Conservation (phyloP, 2,797 vertebrate genomes). For the Arremon brunneinucha region DNA sequence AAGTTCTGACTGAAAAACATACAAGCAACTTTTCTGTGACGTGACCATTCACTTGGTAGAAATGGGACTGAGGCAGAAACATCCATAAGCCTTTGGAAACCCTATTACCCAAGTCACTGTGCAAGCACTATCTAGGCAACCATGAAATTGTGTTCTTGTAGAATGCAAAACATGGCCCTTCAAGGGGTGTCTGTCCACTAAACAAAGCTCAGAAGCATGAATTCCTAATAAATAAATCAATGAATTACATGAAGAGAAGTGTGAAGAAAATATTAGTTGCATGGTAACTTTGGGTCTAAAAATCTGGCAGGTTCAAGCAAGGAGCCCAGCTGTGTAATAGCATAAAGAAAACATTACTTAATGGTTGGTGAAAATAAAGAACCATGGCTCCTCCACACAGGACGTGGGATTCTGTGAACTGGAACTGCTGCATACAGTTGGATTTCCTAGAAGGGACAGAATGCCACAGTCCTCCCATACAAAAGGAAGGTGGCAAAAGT, state of each 20-base stretch:
- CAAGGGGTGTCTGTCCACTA: neutral
- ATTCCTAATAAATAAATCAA: neutral
- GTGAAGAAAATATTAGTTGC: neutral
- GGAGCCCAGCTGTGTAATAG: neutral
- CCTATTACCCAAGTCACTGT: neutral
- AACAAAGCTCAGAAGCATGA: neutral
- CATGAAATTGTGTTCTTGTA: neutral
- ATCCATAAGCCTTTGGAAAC: neutral
- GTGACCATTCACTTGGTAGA: neutral
- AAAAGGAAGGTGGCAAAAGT: neutral
- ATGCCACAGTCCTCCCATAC: neutral
- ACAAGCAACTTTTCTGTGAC: neutral
- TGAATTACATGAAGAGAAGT: neutral
- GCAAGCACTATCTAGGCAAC: neutral
- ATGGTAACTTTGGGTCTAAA: neutral
- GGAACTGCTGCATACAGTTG: neutral
- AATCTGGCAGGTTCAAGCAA: neutral
- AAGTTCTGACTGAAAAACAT: conserved; percentile 3
- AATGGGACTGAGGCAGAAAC: neutral
- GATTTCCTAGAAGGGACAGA: neutral
- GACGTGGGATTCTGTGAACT: neutral
- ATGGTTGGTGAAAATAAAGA: neutral
- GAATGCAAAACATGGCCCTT: neutral
- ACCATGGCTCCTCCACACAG: neutral
- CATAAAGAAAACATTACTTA: neutral